Percentiles rank a stretch among this genome's conserved stretches.
phyloP scores from a whole-genome alignment of 2,888 invertebrate genomes.

The Urechis unicinctus region DNA sequence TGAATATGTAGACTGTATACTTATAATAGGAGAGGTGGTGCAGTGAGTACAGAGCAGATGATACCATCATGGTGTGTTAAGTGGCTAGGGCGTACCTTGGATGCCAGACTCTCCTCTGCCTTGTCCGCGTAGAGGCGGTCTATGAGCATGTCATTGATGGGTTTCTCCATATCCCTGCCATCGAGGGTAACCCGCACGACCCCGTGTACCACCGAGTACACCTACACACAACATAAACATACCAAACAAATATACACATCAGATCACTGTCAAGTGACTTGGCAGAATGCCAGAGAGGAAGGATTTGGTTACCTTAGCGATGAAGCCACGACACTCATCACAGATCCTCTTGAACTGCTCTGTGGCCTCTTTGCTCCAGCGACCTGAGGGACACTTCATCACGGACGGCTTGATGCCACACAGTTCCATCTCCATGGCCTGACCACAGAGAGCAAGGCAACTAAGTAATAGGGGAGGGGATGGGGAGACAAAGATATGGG shows the following conservation, averaged over 20 bases:
- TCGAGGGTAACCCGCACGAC: slow-evolving; percentile 65
- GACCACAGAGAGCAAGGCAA: slow-evolving; percentile 1
- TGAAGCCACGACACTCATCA: slow-evolving; percentile 17
- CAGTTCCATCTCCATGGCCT: slow-evolving; percentile 67
- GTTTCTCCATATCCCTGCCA: slow-evolving; percentile 9
- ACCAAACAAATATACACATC: too few relatives aligned
- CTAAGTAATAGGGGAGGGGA: too few relatives aligned
- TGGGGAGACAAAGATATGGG: too few relatives aligned
- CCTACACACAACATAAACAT: slow-evolving; percentile 42
- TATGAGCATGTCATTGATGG: slow-evolving; percentile 64
- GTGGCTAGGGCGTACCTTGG: too few relatives aligned
- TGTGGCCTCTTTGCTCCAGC: slow-evolving; percentile 60
- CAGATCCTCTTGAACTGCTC: slow-evolving; percentile 29
- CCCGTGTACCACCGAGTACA: slow-evolving; percentile 74
- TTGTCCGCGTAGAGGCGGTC: slow-evolving; percentile 61
- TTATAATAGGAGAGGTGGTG: too few relatives aligned
- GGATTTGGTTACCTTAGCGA: slow-evolving; percentile 27
- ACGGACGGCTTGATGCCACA: slow-evolving; percentile 66
- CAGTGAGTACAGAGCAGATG: too few relatives aligned
- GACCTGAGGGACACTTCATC: slow-evolving; percentile 57
- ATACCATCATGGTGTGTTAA: too few relatives aligned
- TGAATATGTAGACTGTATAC: too few relatives aligned
- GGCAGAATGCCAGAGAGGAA: neutral
- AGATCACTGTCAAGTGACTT: neutral
- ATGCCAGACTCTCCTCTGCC: slow-evolving; percentile 71